Base-by-base conservation (phyloP, 1,140 invertebrate genomes). In the Penaeus indicus region DNA sequence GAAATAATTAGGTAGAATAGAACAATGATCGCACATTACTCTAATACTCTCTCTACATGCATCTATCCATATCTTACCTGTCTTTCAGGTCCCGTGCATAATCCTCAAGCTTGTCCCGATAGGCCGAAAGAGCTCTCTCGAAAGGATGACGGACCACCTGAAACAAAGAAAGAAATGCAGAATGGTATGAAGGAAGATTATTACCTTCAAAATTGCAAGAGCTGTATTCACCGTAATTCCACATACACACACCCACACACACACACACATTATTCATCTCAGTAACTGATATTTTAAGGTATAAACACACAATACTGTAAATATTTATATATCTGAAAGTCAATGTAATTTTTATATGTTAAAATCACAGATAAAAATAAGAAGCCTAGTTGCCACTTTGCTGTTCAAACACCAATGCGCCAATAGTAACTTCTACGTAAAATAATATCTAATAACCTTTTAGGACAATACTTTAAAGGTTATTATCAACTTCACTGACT, bases 111-210 rank as follows among this genome's bases (percentile, higher is more conserved):
- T 88, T 88, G 77, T 88, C 86, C 10, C 86, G 61, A 54, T 88
- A 88, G n/a, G 86, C 86, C 42, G 86, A 88, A 0, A 88, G 54
- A 38, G 83, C 79, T 32, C 86, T 62, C 61, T 88, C 86, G 54
- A 88, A 88, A 18, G 86, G 86, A 62, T 88, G 86, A 38, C 86
- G 86, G 22, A 82, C 86, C 19, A 88, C 77, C 86, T 88, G 64
- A 27, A 75, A 47, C 21, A 79, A 83, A 32, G 13, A 42, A 42
- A 42, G 38, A 42, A 42, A 42, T 42, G 38, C 4, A 42, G 7
- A 42, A 42, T 7, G 38, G 38, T 7, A 4, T 42, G 38, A 42
- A 42, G 38, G 4, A 42, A 42, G 5, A 42, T 42, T 42, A 42
- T 42, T 42, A 42, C 4, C 4, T 8, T 42, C 4, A 38, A 38